Evolutionary conservation across 2,888 invertebrate species (phyloP).

Genomic region (Arctia plantaginis): DNA sequence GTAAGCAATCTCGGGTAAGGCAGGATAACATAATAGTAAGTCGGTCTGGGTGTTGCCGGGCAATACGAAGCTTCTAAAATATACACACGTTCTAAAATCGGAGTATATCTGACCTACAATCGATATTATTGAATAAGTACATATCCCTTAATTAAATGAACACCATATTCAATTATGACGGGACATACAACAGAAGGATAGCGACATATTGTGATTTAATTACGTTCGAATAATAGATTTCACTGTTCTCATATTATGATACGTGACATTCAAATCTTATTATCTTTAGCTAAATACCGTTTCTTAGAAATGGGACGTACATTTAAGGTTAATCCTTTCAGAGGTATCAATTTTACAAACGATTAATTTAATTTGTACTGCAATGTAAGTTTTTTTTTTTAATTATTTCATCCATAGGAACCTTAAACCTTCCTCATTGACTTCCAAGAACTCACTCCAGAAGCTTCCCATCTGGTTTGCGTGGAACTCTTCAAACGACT

Average conservation of each 20-base stretch:
- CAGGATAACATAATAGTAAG: no score
- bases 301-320: background rate
- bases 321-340: background rate
- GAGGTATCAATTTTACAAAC: background rate
- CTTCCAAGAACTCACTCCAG: no score
- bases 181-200: background rate
- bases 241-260: background rate
- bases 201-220: background rate
- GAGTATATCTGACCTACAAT: background rate
- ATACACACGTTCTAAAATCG: background rate
- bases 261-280: constrained; percentile 1
- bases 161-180: background rate
- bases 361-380: background rate
- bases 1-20: no score
- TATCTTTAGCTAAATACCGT: background rate
- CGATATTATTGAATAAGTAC: background rate
- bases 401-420: no score
- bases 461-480: no score
- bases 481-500: no score
- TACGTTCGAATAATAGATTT: background rate
- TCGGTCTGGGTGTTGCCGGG: background rate
- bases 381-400: background rate
- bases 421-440: no score
- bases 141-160: background rate
- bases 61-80: background rate